These are phyloP conservation scores for Leuciscus idus DNA, from an alignment of 2,113 vertebrate species.

Conservation along the genomic window DNA sequence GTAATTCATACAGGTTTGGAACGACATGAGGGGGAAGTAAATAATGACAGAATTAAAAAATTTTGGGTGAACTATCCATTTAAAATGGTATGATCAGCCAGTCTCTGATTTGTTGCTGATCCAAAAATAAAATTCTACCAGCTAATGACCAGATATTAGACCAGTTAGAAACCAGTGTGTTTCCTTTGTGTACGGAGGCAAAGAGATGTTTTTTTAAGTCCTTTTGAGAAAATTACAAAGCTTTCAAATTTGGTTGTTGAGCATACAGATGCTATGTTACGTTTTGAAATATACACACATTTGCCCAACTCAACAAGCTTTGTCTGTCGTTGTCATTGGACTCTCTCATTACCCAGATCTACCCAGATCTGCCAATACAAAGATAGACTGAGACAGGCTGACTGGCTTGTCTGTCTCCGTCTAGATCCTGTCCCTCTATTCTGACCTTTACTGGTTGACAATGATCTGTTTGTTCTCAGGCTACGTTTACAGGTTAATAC, in stretches of 20 bases:
- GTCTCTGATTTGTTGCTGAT: not conserved
- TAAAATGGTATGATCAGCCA: not conserved
- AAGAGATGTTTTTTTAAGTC: not conserved
- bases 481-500: not conserved
- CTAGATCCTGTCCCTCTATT: not conserved
- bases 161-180: not conserved
- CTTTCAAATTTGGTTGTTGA: not conserved
- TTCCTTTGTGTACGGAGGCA: not conserved
- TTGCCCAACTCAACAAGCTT: not conserved
- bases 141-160: not conserved
- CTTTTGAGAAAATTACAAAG: not conserved
- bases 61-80: not conserved
- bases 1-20: not conserved
- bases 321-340: not conserved
- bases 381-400: not conserved
- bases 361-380: not conserved
- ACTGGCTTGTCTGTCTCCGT: not conserved
- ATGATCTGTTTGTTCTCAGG: not conserved
- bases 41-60: not conserved
- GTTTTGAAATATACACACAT: not conserved
- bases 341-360: not conserved
- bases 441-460: not conserved
- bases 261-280: not conserved
- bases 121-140: not conserved
- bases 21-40: not conserved